Base-by-base conservation (phyloP, 1,140 invertebrate genomes). In the Mactra quadrangularis region DNA sequence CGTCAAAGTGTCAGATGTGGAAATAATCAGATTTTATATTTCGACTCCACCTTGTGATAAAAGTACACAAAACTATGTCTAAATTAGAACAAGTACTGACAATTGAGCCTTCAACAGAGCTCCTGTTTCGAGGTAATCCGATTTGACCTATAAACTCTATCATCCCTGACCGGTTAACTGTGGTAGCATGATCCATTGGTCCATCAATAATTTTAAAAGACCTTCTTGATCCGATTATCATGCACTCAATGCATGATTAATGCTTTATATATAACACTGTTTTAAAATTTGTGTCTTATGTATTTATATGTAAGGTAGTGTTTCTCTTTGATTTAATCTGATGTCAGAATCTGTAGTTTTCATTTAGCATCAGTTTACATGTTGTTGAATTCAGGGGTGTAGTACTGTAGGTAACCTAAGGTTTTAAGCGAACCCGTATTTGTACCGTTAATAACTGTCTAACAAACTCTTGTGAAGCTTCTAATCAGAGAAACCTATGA, bases 121-220 rank as follows among this genome's bases (percentile, higher is more conserved):
- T 94, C 31, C 89, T 90, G 86, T 94, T 94, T 87, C 91, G 90
- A 92, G 93, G 93, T 93, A 90, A 88, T 31, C 17, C 3, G 57
- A 57, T 57, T 57, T 6, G 4, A 11, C 7, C 17, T 53, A 53
- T 9, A 53, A n/a, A 53, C 3, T 53, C 3, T 22, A 9, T 27
- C 9, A 13, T 1, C 27, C 6, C 27, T 57, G 7, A 27, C 1
- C 27, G 25, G 9, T 25, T 1, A 6, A 57, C 22, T 27, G 22
- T 29, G 27, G n/a, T 29, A 38, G 31, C 11, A 1, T n/a, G n/a
- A 11, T 29, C n/a, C 59, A 19, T n/a, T 59, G 7, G 9, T 38
- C 27, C 27, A 13, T 57, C 55, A 27, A 25, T 27, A 53, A 19
- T n/a, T n/a, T n/a, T 4, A n/a, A 53, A n/a, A 53, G 7, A 57